Conservation (phyloP, 2,888 invertebrate genomes). For the Eupithecia abbreviata region DNA sequence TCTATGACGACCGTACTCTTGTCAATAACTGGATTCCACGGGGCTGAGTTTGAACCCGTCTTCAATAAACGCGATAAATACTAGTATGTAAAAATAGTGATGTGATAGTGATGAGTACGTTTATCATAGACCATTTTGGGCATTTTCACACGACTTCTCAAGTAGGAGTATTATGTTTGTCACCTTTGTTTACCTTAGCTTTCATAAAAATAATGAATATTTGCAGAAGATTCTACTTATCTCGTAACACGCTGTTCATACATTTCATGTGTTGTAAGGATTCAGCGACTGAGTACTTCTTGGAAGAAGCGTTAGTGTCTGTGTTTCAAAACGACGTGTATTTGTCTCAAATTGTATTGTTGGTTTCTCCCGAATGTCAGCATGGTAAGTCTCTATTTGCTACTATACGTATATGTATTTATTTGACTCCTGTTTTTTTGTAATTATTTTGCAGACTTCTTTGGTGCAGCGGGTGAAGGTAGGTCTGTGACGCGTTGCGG, state of each 20-base stretch:
- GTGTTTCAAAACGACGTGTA: slow-evolving; percentile 77
- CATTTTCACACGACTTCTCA: no score
- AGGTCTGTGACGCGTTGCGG: background rate
- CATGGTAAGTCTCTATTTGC: slow-evolving; percentile 55
- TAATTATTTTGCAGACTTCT: background rate
- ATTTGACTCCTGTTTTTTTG: background rate
- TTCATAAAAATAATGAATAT: background rate
- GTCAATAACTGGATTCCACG: no score
- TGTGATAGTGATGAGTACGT: background rate
- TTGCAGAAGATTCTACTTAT: slow-evolving; percentile 67
- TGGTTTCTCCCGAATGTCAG: slow-evolving; percentile 73
- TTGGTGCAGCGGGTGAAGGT: background rate
- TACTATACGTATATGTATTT: background rate
- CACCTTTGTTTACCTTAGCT: background rate
- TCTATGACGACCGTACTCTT: no score
- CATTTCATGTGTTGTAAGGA: slow-evolving; percentile 83
- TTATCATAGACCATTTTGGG: background rate
- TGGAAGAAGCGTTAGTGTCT: slow-evolving; percentile 68
- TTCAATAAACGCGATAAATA: no score
- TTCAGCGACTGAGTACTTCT: slow-evolving; percentile 62
- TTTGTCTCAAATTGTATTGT: slow-evolving; percentile 76
- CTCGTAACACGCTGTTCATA: slow-evolving; percentile 84
- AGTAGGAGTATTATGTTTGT: background rate
- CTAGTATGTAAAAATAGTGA: background rate
- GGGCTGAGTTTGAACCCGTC: no score